Evolutionary conservation across 2,888 invertebrate genomes (phyloP), one percentile per base, ranked within the genome.

Genomic region (Timandra comae): DNA sequence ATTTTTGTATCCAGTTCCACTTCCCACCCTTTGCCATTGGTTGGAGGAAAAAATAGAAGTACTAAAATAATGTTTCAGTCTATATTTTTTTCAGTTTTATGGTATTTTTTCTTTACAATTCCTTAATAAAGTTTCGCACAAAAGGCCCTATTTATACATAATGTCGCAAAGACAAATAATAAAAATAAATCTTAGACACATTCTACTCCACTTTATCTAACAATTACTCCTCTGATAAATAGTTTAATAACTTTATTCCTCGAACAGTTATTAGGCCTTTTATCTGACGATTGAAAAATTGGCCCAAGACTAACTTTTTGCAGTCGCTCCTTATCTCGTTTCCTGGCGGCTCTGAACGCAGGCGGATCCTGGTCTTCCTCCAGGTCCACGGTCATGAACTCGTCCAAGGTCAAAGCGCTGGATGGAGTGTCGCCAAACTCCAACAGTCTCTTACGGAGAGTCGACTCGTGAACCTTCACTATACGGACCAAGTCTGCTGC

Each of bases 391-490:
- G 93, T 94, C 91, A 97, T 94, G 68, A 99, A 99, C 82, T 99
- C 98, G 52, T 99, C 98, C 12, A 98, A 85, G 0, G 99, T 98
- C 31, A 99, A 82, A 5, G 93, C 92, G 61, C 98, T 96, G 7
- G 98, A 97, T 0, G 99, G 97, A 0, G 99, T 99, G 53, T 97
- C 96, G 0, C 97, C 96, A 72, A 99, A 99, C 81, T 99, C 99
- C 13, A 93, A 89, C 22, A 99, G 86, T 38, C 95, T 89, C 86
- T 97, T 98, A 34, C 96, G 88, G 22, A 98, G 82, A 1, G 98
- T 98, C 0, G 95, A 92, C 74, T 98, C 96, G 63, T 98, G 97
- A 8, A 98, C 96, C 81, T 97, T 97, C 0, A 98, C 98, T 56
- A 98, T 95, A 64, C 94, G 93, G 8, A 98, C 93, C 29, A 99